A percentile compares a stretch with the other conserved stretches of the same genome.
These are phyloP conservation scores for Morinoia aosen DNA, from an alignment of 2,888 invertebrate species.

Conservation along the genomic window DNA sequence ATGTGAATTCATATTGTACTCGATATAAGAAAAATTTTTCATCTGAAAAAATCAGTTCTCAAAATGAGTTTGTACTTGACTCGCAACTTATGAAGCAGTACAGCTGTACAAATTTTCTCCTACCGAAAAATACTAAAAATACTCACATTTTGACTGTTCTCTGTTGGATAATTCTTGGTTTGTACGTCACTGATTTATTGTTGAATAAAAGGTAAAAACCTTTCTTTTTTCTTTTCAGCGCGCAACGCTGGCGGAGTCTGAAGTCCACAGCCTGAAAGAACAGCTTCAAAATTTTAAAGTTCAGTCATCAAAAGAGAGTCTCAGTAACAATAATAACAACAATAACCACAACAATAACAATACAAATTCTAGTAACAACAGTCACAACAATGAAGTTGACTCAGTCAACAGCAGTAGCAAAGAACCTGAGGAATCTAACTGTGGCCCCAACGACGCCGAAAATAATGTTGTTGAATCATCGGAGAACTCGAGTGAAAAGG, in stretches of 20 bases:
- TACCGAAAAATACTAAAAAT: background rate
- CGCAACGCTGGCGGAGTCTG: conserved; percentile 65
- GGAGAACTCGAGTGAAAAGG: conserved; percentile 54
- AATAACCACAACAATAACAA: conserved; percentile 58
- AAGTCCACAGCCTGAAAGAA: conserved; percentile 66
- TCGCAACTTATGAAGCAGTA: too few species aligned
- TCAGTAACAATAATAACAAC: conserved; percentile 65
- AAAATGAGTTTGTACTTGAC: background rate
- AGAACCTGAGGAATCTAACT: conserved; percentile 5
- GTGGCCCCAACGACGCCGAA: conserved; percentile 52
- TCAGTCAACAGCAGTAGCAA: conserved; percentile 46
- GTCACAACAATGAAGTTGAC: conserved; percentile 11
- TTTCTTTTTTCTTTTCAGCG: conserved; percentile 60
- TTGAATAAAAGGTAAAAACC: background rate
- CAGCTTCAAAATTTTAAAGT: conserved; percentile 65
- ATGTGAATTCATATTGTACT: background rate
- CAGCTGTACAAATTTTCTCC: background rate
- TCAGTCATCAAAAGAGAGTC: conserved; percentile 59
- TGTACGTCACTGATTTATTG: background rate
- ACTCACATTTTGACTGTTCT: background rate
- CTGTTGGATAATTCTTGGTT: background rate
- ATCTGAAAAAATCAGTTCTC: background rate
- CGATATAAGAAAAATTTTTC: background rate
- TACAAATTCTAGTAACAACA: conserved; percentile 55
- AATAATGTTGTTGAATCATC: conserved; percentile 63